phyloP scores from a whole-genome alignment of 2,113 vertebrate genomes.

The Pseudolaguvia tuberculata region DNA sequence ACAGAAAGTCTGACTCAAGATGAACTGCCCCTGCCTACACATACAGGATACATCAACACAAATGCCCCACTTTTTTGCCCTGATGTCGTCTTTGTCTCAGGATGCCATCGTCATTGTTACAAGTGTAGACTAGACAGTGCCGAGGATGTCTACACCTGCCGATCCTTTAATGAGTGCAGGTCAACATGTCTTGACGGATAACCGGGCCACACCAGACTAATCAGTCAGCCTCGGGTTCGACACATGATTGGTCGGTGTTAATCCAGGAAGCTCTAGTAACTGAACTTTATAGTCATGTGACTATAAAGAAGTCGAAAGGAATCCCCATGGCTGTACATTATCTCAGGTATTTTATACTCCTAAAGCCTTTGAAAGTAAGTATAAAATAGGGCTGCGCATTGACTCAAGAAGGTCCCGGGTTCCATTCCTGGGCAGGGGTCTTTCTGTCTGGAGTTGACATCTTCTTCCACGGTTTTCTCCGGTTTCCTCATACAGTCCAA shows the following conservation, averaged over 20 bases:
- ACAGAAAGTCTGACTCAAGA: no score
- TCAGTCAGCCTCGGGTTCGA: not conserved
- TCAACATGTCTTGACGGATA: conserved; percentile 2
- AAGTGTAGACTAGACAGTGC: conserved; percentile 2
- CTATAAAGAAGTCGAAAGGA: not conserved
- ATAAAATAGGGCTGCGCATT: no score
- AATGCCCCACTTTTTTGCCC: not conserved
- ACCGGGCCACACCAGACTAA: not conserved
- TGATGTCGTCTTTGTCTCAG: not conserved
- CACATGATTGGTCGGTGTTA: not conserved
- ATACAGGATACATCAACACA: not conserved
- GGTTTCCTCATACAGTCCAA: no score
- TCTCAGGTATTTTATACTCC: conserved; percentile 41
- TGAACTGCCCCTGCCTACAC: no score
- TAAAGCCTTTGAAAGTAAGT: conserved; percentile 24
- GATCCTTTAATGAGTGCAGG: not conserved
- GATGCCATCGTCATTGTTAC: not conserved
- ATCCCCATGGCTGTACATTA: conserved; percentile 47
- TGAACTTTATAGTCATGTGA: not conserved
- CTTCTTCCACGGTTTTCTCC: no score
- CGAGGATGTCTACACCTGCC: not conserved
- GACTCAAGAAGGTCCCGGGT: no score
- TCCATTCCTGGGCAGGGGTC: no score
- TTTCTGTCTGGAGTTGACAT: no score
- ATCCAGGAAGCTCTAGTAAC: not conserved